Evolutionary conservation across 2,888 invertebrate species (phyloP).

Genomic region (Lasioglossum oenotherae): DNA sequence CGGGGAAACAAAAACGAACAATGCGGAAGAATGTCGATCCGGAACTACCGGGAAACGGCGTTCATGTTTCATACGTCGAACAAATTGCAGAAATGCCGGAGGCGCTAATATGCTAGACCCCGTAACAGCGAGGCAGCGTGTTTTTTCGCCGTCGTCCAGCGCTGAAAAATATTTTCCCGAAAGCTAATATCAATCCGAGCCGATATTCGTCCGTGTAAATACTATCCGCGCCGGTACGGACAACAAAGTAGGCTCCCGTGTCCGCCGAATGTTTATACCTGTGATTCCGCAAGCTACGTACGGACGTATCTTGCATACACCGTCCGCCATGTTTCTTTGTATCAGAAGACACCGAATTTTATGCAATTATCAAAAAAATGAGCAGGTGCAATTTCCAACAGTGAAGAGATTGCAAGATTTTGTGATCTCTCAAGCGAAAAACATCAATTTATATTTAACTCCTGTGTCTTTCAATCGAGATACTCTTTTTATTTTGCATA

Average conservation of each 20-base stretch:
- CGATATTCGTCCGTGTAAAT: constrained; percentile 70
- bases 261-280: constrained; percentile 40
- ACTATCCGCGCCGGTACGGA: constrained; percentile 58
- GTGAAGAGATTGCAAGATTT: too few species aligned
- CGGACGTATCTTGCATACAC: neutral
- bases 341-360: neutral
- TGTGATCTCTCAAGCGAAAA: too few species aligned
- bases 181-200: constrained; percentile 73
- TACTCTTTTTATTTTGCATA: too few species aligned
- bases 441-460: too few species aligned
- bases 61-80: constrained; percentile 64
- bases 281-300: constrained; percentile 38
- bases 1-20: constrained; percentile 41
- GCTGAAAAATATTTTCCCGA: constrained; percentile 75
- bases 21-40: constrained; percentile 62
- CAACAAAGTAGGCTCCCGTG: constrained; percentile 63
- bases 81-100: constrained; percentile 68
- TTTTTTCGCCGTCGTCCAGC: constrained; percentile 59
- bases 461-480: too few species aligned
- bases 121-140: constrained; percentile 58
- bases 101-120: constrained; percentile 72
- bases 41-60: constrained; percentile 62
- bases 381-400: too few species aligned
- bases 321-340: neutral
- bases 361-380: too few species aligned